These are phyloP conservation scores for Drosophila grimshawi DNA, from an alignment of 1,140 invertebrate genomes.

Conservation along the genomic window DNA sequence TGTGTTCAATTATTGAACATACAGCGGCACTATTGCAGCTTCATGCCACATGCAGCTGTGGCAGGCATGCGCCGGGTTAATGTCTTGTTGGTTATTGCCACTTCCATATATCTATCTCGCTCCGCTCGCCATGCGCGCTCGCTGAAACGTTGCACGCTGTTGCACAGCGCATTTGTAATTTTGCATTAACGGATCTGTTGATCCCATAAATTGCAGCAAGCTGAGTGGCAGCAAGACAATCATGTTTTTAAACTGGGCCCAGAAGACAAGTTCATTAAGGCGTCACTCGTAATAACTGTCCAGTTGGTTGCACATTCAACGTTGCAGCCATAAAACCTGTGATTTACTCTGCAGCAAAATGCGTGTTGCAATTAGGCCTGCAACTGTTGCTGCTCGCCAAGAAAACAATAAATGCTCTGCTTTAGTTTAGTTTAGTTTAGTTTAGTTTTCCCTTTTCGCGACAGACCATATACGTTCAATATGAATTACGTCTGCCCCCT, in stretches of 20 bases:
- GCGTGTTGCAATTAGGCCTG: neutral
- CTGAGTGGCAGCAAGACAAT: neutral
- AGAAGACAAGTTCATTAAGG: constrained; percentile 67
- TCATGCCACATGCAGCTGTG: constrained; percentile 47
- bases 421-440: neutral
- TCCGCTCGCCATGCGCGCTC: too few relatives aligned
- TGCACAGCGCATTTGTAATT: constrained; percentile 75
- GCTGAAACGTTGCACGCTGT: constrained; percentile 61
- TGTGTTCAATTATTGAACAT: constrained; percentile 70
- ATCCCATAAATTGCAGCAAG: constrained; percentile 72
- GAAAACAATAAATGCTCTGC: neutral
- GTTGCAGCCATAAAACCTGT: constrained; percentile 53
- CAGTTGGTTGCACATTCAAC: constrained; percentile 47
- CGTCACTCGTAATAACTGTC: constrained; percentile 67
- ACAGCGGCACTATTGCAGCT: constrained; percentile 59
- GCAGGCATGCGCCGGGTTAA: constrained; percentile 77
- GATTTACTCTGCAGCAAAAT: constrained; percentile 48
- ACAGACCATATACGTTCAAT: constrained; percentile 58
- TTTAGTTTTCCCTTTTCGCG: constrained; percentile 17
- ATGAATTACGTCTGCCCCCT: constrained; percentile 47
- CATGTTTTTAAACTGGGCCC: constrained; percentile 1
- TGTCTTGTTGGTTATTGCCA: constrained; percentile 82
- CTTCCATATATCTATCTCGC: constrained; percentile 16
- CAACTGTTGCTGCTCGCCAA: constrained; percentile 3
- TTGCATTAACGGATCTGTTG: constrained; percentile 80